Conservation (phyloP, 2,113 vertebrate species). For the Pseudopipra pipra region DNA sequence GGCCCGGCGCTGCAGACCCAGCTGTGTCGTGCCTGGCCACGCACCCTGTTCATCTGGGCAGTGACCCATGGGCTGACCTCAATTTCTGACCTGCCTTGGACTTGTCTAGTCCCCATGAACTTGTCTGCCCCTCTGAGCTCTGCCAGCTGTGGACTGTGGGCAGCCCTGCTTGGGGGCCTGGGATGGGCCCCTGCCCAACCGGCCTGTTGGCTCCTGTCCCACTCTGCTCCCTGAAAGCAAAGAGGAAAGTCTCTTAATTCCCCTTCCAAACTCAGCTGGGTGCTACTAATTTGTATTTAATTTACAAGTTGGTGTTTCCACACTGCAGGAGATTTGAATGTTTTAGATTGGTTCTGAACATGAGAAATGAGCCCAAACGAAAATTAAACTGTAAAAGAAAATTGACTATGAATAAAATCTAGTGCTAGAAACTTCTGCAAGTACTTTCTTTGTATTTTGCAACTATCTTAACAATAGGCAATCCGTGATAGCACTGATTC, state of each 20-base stretch:
- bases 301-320: background rate
- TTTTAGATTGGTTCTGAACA: background rate
- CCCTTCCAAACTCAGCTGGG: background rate
- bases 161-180: background rate
- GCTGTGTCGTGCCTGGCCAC: background rate
- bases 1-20: background rate
- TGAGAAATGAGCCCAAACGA: background rate
- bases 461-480: slow-evolving; percentile 26
- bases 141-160: accelerated
- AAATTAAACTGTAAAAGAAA: background rate
- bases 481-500: slow-evolving; percentile 36
- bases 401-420: background rate
- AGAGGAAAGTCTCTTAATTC: background rate
- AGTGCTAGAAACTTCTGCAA: slow-evolving; percentile 23
- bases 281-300: background rate
- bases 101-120: background rate
- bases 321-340: background rate
- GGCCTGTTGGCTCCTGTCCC: accelerated
- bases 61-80: background rate
- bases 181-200: accelerated
- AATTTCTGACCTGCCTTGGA: background rate
- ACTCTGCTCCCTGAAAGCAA: background rate
- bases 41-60: background rate
- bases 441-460: background rate
- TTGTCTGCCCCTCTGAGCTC: background rate